Conservation (phyloP, 2,888 invertebrate genomes). For the Scrobipalpa costella region DNA sequence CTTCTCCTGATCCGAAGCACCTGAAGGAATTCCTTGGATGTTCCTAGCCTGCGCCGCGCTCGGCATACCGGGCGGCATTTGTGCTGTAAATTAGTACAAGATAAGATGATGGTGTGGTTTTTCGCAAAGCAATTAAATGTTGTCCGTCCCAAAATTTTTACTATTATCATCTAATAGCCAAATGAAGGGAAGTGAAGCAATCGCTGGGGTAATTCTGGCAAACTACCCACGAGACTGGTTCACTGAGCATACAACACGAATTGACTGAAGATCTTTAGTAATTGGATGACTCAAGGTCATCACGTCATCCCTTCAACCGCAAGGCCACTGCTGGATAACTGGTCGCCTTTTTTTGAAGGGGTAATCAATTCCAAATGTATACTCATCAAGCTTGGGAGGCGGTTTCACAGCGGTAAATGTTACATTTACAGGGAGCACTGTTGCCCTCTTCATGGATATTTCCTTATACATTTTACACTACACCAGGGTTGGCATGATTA, state of each 20-base stretch:
- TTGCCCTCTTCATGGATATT: too few species aligned
- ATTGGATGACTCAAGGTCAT: too few species aligned
- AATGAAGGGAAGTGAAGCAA: constrained; percentile 1
- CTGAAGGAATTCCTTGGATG: constrained; percentile 85
- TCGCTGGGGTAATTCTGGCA: constrained; percentile 31
- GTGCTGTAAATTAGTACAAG: constrained; percentile 41
- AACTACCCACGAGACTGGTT: constrained; percentile 42
- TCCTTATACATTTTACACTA: too few species aligned
- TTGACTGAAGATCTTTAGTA: too few species aligned
- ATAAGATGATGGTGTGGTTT: constrained; percentile 29
- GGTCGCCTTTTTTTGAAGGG: too few species aligned
- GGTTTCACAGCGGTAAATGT: too few species aligned
- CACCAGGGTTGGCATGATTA: too few species aligned
- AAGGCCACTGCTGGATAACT: neutral
- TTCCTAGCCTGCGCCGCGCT: constrained; percentile 76
- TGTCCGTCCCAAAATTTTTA: neutral
- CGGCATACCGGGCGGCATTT: constrained; percentile 76
- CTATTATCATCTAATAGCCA: neutral
- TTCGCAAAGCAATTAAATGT: constrained; percentile 34
- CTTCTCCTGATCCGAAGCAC: constrained; percentile 96
- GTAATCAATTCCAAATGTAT: too few species aligned
- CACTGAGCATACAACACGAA: constrained; percentile 50
- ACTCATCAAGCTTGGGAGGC: too few species aligned
- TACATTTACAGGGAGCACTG: too few species aligned
- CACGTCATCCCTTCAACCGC: too few species aligned